phyloP scores from a whole-genome alignment of 2,888 invertebrate genomes.

The Caenorhabditis afra region DNA sequence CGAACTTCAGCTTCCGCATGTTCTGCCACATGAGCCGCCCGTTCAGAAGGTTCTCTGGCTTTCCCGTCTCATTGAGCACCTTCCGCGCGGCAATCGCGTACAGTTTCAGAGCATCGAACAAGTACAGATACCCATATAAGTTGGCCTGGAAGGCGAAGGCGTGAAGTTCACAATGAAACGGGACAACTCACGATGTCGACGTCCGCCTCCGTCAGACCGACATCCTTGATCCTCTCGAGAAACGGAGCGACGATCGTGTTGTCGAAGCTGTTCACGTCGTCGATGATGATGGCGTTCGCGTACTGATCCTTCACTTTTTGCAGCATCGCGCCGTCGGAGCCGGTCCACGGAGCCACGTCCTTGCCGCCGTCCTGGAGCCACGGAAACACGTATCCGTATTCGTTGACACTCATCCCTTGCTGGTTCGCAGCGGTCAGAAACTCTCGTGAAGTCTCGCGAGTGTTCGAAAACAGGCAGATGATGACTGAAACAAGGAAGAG shows the following conservation, averaged over 20 bases:
- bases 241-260: slow-evolving; percentile 69
- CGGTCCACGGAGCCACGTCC: slow-evolving; percentile 79
- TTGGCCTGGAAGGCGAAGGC: slow-evolving; percentile 52
- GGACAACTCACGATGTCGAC: slow-evolving; percentile 65
- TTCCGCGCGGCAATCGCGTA: slow-evolving; percentile 75
- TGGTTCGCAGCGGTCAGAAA: slow-evolving; percentile 66
- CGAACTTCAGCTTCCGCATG: slow-evolving; percentile 76
- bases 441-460: slow-evolving; percentile 64
- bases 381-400: slow-evolving; percentile 68
- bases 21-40: slow-evolving; percentile 76
- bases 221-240: slow-evolving; percentile 67
- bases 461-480: slow-evolving; percentile 68
- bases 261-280: slow-evolving; percentile 72
- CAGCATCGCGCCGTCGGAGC: slow-evolving; percentile 77
- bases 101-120: slow-evolving; percentile 71
- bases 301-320: slow-evolving; percentile 79
- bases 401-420: slow-evolving; percentile 65
- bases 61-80: slow-evolving; percentile 71
- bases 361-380: slow-evolving; percentile 77
- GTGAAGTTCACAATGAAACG: slow-evolving; percentile 40
- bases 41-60: slow-evolving; percentile 70
- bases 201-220: slow-evolving; percentile 65
- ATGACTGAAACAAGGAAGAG: slow-evolving; percentile 58
- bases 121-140: slow-evolving; percentile 71
- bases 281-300: slow-evolving; percentile 76